These are phyloP conservation scores for Oligia strigilis DNA, from an alignment of 2,888 invertebrate species.

Conservation along the genomic window DNA sequence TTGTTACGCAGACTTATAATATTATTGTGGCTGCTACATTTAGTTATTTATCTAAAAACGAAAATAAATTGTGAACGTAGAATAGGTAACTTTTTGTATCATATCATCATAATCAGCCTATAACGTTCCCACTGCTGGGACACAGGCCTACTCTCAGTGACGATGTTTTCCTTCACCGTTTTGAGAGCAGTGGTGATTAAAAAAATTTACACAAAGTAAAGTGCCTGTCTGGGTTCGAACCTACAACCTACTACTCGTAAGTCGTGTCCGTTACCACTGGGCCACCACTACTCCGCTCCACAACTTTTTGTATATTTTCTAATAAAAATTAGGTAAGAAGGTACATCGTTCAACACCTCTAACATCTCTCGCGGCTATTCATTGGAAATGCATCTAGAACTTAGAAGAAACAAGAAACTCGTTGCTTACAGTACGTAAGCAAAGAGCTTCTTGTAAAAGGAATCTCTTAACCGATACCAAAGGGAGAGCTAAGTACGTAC, in stretches of 20 bases:
- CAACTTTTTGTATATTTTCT: not conserved
- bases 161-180: no score
- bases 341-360: not conserved
- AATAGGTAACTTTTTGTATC: not conserved
- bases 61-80: not conserved
- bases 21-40: not conserved
- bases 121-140: no score
- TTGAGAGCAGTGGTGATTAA: no score
- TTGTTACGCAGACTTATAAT: not conserved
- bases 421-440: no score
- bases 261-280: no score
- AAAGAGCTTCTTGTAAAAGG: not conserved
- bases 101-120: no score
- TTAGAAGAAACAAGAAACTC: no score
- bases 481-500: slow-evolving; percentile 8
- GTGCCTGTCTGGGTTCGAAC: no score
- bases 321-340: not conserved
- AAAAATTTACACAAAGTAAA: no score
- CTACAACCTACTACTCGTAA: no score
- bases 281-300: no score
- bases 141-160: no score
- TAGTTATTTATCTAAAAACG: not conserved
- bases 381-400: not conserved
- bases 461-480: slow-evolving; percentile 5
- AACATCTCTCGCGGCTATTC: not conserved